A percentile compares a stretch with the other conserved stretches of the same genome.
phyloP scores from a whole-genome alignment of 2,888 invertebrate genomes.

The Cheilosia variabilis region DNA sequence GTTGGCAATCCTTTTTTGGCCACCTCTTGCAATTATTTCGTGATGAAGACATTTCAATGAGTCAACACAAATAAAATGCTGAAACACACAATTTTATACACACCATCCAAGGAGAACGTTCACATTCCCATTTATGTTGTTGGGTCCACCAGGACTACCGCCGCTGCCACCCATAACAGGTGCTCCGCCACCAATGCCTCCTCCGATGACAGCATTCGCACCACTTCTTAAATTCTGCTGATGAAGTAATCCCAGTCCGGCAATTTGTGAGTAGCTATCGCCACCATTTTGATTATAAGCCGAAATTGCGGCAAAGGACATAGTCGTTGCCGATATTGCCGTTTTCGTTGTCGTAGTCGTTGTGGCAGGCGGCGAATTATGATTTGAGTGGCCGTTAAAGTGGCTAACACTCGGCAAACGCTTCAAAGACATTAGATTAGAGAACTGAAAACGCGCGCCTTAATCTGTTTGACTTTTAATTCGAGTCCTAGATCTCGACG shows the following conservation, averaged over 20 bases:
- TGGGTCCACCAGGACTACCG: slow-evolving; percentile 77
- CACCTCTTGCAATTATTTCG: slow-evolving; percentile 2
- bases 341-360: slow-evolving; percentile 74
- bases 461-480: slow-evolving; percentile 35
- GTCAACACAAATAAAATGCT: slow-evolving; percentile 23
- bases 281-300: slow-evolving; percentile 81
- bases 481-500: slow-evolving; percentile 5
- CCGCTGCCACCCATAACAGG: slow-evolving; percentile 77
- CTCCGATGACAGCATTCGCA: slow-evolving; percentile 55
- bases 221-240: slow-evolving; percentile 80
- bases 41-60: slow-evolving; percentile 24
- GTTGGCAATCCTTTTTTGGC: not conserved
- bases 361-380: slow-evolving; percentile 75
- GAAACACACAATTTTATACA: slow-evolving; percentile 79
- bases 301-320: slow-evolving; percentile 53
- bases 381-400: slow-evolving; percentile 78
- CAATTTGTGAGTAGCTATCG: slow-evolving; percentile 84
- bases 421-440: slow-evolving; percentile 86
- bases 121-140: slow-evolving; percentile 85
- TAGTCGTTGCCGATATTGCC: slow-evolving; percentile 60
- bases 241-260: slow-evolving; percentile 81
- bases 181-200: slow-evolving; percentile 76
- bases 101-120: slow-evolving; percentile 92
- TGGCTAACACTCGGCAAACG: slow-evolving; percentile 85
- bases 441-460: slow-evolving; percentile 10